Evolutionary conservation across 2,797 vertebrate genomes (phyloP), one percentile per base, ranked within the genome.

Genomic region (Sarcophilus harrisii): DNA sequence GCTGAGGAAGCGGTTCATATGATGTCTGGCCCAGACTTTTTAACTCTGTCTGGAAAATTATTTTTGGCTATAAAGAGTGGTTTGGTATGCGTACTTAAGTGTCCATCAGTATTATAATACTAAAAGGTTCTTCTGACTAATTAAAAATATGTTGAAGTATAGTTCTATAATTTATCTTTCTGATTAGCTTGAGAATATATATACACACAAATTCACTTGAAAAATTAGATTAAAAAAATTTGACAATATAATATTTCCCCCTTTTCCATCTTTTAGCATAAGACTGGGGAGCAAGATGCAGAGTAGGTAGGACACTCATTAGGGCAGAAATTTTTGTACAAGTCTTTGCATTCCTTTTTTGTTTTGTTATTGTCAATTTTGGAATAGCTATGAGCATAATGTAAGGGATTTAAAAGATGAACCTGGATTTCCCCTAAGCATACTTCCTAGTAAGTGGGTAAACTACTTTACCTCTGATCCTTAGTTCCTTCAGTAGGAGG

Each of bases 31-130:
- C 12, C 73, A 0, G 29, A 12, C 38, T 49, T 92, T 95, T 58
- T 58, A 92, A 32, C 55, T 96, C 62, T 94, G n/a, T 90, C 89
- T 92, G 57, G 54, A 92, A 92, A 94, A 49, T 28, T 24, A 81
- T 90, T 95, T 94, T 58, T 92, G 38, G 11, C 18, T 93, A 29
- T 58, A 54, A 90, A 49, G 29, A 55, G 29, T 29, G 89, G 4
- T n/a, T 90, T 92, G 28, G 14, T 89, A 18, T 5, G 3, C 60
- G 49, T 92, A 52, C 11, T 59, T 30, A 94, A 87, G 81, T 52
- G 45, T 52, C 54, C 29, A 32, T 49, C 28, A 87, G 9, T 45
- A 30, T 87, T 45, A 87, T 27, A 45, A 27, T 27, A 45, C 21
- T 49, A 6, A 87, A 45, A 45, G 73, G 21, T 38, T 21, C 32